Conservation (phyloP, 2,888 invertebrate species). For the Cenopis cana region DNA sequence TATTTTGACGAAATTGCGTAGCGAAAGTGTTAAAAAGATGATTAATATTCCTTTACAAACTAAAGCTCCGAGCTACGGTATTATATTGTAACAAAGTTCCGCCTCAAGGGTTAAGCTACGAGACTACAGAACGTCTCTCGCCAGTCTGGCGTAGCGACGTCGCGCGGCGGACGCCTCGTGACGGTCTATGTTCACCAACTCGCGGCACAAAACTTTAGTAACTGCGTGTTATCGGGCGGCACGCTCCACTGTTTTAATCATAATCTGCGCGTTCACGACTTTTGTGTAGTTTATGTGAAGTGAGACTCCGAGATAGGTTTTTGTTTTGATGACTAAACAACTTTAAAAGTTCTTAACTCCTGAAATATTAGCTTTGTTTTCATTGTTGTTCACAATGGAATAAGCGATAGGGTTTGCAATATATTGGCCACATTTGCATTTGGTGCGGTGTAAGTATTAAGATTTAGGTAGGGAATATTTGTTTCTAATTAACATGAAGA, state of each 20-base stretch:
- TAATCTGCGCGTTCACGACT: slow-evolving; percentile 6
- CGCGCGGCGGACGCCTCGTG: slow-evolving; percentile 29
- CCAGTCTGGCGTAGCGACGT: slow-evolving; percentile 32
- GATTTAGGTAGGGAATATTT: not conserved
- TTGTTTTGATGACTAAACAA: not conserved
- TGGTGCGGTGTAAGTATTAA: not conserved
- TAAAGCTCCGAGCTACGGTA: too few relatives aligned
- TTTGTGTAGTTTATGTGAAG: slow-evolving; percentile 9
- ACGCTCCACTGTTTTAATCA: not conserved
- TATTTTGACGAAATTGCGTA: too few relatives aligned
- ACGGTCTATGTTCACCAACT: not conserved
- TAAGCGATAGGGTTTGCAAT: not conserved
- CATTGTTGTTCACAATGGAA: slow-evolving; percentile 8
- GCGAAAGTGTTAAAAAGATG: too few relatives aligned
- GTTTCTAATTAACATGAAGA: slow-evolving; percentile 13
- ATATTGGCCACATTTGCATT: not conserved
- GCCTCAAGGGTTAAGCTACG: not conserved
- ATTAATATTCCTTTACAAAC: not conserved
- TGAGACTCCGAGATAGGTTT: not conserved
- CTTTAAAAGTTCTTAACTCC: not conserved
- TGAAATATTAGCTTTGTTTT: not conserved
- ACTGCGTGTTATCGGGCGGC: not conserved
- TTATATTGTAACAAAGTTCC: not conserved
- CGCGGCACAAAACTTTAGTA: slow-evolving; percentile 1
- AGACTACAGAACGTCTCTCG: slow-evolving; percentile 6